Conservation (phyloP, 1,140 invertebrate species). For the Drosophila parabipectinata region DNA sequence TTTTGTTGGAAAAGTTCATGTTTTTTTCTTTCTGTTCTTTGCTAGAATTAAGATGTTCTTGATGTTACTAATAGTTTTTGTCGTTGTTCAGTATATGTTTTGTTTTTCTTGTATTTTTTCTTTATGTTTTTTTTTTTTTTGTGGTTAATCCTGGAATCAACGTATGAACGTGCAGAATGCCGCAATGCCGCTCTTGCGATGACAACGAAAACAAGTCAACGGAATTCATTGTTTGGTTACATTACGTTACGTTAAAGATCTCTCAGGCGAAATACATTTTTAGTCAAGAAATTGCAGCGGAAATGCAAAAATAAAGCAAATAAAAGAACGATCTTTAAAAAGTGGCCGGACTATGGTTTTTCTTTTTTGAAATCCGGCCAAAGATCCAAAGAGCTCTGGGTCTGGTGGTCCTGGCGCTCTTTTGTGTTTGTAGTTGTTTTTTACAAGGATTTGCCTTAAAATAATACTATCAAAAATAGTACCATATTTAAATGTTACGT, state of each 20-base stretch:
- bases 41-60: conserved; percentile 52
- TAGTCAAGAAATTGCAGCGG: conserved; percentile 73
- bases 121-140: conserved; percentile 20
- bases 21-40: conserved; percentile 21
- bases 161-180: conserved; percentile 67
- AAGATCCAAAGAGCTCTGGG: conserved; percentile 15
- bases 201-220: conserved; percentile 53
- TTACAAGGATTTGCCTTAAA: conserved; percentile 78
- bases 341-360: neutral
- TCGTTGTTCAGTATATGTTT: conserved; percentile 52
- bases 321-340: conserved; percentile 70
- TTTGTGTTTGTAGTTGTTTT: conserved; percentile 68
- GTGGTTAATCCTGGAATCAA: conserved; percentile 48
- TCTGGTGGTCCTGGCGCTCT: conserved; percentile 49
- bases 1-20: conserved; percentile 55
- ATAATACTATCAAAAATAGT: conserved; percentile 83
- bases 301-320: conserved; percentile 81
- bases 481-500: conserved; percentile 76
- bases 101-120: conserved; percentile 21
- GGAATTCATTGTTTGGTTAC: conserved; percentile 39
- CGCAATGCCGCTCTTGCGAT: conserved; percentile 56
- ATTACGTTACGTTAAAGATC: conserved; percentile 41
- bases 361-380: conserved; percentile 1
- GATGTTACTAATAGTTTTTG: conserved; percentile 47
- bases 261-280: conserved; percentile 56